Conservation (phyloP, 2,113 vertebrate genomes). For the Brachypteracias leptosomus region DNA sequence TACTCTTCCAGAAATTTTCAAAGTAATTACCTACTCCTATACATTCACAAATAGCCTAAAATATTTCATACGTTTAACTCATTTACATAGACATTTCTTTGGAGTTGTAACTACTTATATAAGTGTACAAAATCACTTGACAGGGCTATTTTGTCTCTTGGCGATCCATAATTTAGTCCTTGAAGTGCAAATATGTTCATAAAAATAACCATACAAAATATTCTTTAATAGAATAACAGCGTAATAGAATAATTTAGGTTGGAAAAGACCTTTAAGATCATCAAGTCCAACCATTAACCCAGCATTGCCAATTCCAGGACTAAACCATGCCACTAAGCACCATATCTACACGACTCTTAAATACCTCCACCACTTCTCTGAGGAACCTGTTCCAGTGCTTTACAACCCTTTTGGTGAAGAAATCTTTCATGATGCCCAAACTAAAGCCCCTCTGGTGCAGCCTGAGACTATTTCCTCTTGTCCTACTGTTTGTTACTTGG, state of each 20-base stretch:
- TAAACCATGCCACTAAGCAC: not conserved
- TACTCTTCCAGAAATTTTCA: not conserved
- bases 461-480: no score
- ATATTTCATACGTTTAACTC: not conserved
- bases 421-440: not conserved
- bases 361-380: not conserved
- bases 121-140: not conserved
- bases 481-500: no score
- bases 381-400: no score
- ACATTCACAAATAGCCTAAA: not conserved
- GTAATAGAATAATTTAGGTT: not conserved
- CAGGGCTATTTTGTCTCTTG: not conserved
- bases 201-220: not conserved
- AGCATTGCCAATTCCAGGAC: no score
- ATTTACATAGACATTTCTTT: no score
- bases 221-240: not conserved
- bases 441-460: not conserved
- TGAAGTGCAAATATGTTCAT: not conserved
- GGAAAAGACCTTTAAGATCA: not conserved
- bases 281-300: rapidly evolving
- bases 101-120: not conserved
- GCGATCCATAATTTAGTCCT: not conserved
- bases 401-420: rapidly evolving
- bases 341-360: not conserved
- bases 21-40: not conserved